A percentile compares a stretch with the other conserved stretches of the same genome.
These are phyloP conservation scores for Empis stercorea DNA, from an alignment of 2,888 invertebrate species.

Conservation along the genomic window DNA sequence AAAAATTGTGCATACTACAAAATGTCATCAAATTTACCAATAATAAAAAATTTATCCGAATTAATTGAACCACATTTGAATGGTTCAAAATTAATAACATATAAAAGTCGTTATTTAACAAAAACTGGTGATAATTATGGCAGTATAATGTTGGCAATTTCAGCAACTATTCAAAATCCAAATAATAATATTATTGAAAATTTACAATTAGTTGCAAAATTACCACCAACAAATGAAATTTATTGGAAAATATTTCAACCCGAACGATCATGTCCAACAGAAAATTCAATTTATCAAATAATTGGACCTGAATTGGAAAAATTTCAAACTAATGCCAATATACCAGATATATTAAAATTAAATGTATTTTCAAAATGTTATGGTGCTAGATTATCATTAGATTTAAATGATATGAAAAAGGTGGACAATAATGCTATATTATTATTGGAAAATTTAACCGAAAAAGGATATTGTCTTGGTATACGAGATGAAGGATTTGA, in stretches of 20 bases:
- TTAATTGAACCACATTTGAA: conserved; percentile 25
- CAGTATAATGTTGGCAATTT: conserved; percentile 41
- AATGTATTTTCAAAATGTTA: conserved; percentile 42
- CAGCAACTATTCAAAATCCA: conserved; percentile 23
- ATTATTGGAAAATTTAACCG: conserved; percentile 44
- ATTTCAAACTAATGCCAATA: conserved; percentile 38
- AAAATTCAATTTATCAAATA: conserved; percentile 41
- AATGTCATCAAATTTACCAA: conserved; percentile 15
- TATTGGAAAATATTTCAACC: conserved; percentile 42
- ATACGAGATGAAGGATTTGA: conserved; percentile 41
- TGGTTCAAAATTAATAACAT: conserved; percentile 27
- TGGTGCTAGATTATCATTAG: conserved; percentile 40
- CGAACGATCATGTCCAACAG: conserved; percentile 43
- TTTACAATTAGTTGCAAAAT: conserved; percentile 42
- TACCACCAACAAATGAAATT: conserved; percentile 42
- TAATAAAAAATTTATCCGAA: conserved; percentile 22
- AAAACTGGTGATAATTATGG: conserved; percentile 50
- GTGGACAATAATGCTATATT: conserved; percentile 45
- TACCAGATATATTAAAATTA: conserved; percentile 33
- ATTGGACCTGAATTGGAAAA: conserved; percentile 38
- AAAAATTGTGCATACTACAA: too few relatives aligned
- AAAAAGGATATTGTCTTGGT: conserved; percentile 38
- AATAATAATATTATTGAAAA: conserved; percentile 23
- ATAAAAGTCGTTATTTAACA: conserved; percentile 35
- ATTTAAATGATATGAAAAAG: conserved; percentile 14